Evolutionary conservation across 2,888 invertebrate species (phyloP), one percentile per base, ranked within the genome.

Genomic region (Bhutanitis thaidina): DNA sequence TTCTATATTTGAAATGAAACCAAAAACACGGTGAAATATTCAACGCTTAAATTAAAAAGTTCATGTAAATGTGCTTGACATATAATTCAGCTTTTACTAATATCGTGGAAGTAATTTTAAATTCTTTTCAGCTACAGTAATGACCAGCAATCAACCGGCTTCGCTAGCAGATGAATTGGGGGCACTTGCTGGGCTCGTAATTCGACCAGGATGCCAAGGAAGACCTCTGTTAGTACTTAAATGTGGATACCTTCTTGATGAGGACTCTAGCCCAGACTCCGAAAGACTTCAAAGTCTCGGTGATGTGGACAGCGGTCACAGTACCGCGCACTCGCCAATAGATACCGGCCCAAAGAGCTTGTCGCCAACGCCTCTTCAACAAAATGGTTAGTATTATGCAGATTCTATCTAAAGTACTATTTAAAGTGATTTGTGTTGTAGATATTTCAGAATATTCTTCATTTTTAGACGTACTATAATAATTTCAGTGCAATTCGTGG

Each of bases 291-390:
- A 96, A 67, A 95, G 84, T 75, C 74, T 92, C 43, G 92, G 92
- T 3, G 94, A 95, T 70, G 94, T 94, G 9, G 97, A 97, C 74
- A 97, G 97, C 64, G 97, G 97, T 1, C 96, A 97, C 73, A 97
- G 97, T 62, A 97, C 97, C 14, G 96, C 96, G 40, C 97, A 97
- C 76, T 97, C 97, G 0, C 97, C 97, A 0, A 91, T 91, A 38
- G 97, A 96, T 63, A 91, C 90, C 55, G 96, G 96, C 20, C 95
- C 95, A 44, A 96, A 96, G 82, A 96, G 95, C 61, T 92, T 96
- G 81, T 96, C 96, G 30, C 96, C 94, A 8, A 92, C 93, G 49
- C 91, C 90, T 2, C 90, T 93, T 64, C 87, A 91, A 71, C 86
- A 89, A 68, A 90, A 82, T 74, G 82, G 85, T 86, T 55, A 60